Evolutionary conservation across 37 sponge, comb jelly and placozoan genomes (phyloP).

Genomic region (Mnemiopsis leidyi): DNA sequence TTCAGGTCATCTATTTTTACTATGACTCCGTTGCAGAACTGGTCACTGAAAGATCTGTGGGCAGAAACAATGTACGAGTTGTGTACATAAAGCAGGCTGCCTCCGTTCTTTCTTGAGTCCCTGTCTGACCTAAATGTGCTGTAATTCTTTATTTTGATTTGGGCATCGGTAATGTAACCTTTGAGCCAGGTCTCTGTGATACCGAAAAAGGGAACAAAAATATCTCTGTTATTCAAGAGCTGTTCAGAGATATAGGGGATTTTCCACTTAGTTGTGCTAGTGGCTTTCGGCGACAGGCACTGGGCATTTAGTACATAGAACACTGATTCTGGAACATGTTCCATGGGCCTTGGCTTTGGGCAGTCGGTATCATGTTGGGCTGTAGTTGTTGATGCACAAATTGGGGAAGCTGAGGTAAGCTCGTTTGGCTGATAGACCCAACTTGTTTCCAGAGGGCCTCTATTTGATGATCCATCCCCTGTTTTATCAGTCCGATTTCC

Average conservation of each 20-base stretch:
- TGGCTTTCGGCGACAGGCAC: not conserved
- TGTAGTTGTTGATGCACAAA: too few species aligned
- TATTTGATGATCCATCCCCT: too few species aligned
- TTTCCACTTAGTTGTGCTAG: too few species aligned
- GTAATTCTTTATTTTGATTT: not conserved
- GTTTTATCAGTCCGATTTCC: too few species aligned
- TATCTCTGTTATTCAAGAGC: not conserved
- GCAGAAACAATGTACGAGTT: not conserved
- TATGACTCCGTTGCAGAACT: not conserved
- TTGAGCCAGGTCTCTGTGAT: not conserved
- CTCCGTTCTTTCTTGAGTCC: not conserved
- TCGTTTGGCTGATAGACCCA: too few species aligned
- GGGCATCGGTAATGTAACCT: slow-evolving; percentile 25
- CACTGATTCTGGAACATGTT: too few species aligned
- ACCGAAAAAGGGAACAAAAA: not conserved
- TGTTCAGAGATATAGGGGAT: not conserved
- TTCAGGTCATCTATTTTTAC: too few species aligned
- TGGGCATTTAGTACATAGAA: not conserved
- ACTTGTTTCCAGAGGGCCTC: too few species aligned
- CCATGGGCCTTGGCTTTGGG: too few species aligned
- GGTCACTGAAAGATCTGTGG: not conserved
- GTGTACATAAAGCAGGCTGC: not conserved
- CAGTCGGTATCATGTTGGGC: too few species aligned
- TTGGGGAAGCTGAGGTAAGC: too few species aligned
- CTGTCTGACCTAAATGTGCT: not conserved